Conservation (phyloP, 2,113 vertebrate species). For the Pituophis catenifer region DNA sequence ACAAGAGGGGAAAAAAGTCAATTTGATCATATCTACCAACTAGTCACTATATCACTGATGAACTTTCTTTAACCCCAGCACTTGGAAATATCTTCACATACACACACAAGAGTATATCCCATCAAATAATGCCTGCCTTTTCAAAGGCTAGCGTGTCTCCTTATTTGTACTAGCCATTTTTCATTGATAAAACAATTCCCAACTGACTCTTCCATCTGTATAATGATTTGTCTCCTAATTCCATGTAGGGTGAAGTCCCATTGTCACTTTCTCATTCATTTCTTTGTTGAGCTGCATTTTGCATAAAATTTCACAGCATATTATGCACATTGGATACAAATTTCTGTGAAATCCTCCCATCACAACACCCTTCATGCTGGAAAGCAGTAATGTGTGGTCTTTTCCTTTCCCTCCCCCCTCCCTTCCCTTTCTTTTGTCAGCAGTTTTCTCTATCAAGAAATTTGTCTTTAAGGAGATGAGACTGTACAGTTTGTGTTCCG, state of each 20-base stretch:
- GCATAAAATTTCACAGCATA: background rate
- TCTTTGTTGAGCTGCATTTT: background rate
- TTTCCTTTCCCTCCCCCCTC: background rate
- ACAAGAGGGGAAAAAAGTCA: background rate
- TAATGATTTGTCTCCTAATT: background rate
- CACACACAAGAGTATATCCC: background rate
- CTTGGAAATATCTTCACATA: background rate
- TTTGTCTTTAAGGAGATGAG: constrained; percentile 14
- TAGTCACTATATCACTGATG: background rate
- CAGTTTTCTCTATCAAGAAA: background rate
- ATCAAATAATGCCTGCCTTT: background rate
- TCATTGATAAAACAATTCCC: background rate
- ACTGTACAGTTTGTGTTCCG: constrained; percentile 17
- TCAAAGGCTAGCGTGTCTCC: background rate
- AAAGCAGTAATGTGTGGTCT: background rate
- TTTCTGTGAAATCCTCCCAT: background rate
- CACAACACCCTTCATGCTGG: background rate
- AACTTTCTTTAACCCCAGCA: background rate
- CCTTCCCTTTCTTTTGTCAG: background rate
- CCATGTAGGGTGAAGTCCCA: background rate
- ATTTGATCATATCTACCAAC: background rate
- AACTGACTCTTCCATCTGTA: background rate
- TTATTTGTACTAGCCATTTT: background rate
- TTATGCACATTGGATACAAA: too few species aligned
- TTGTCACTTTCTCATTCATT: background rate